Evolutionary conservation across 2,888 invertebrate genomes (phyloP), one percentile per base, ranked within the genome.

Genomic region (Incurvaria masculella): DNA sequence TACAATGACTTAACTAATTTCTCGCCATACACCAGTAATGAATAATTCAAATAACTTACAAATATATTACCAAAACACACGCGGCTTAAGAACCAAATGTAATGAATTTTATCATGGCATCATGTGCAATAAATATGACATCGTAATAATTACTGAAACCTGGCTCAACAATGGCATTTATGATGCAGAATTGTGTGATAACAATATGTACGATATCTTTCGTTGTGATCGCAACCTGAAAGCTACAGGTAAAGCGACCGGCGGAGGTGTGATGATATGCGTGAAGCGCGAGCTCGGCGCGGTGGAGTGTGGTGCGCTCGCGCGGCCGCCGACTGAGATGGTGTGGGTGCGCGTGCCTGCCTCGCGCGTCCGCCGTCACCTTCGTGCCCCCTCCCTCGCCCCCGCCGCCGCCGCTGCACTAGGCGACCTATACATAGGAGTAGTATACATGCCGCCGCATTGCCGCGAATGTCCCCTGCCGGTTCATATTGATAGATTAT

Each of bases 21-120:
- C 14, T n/a, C 14, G 33, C 33, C 3, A 33, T 33, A 11, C 14
- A 23, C n/a, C n/a, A n/a, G n/a, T n/a, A n/a, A n/a, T n/a, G n/a
- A n/a, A n/a, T n/a, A n/a, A n/a, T 23, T 23, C 10, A 6, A 23
- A 23, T 10, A 23, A 23, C 10, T 6, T 23, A 6, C 23, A 23
- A 33, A 33, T 33, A 33, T 33, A 33, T 11, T 43, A 43, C 21
- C 43, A 43, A n/a, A 43, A 43, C 23, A n/a, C n/a, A 10, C 43
- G 43, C 16, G 43, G 43, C 4, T 18, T 43, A n/a, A 20, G 43
- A 43, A 43, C 43, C 16, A 43, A 43, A n/a, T 21, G 14, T 21
- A 16, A 16, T 6, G 21, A 21, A 14, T 21, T 43, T 8, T 21
- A 21, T 21, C 43, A 21, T 20, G 21, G 43, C 10, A 21, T 18